These are phyloP conservation scores for Bombus fervidus DNA, from an alignment of 1,140 invertebrate genomes.

Conservation along the genomic window DNA sequence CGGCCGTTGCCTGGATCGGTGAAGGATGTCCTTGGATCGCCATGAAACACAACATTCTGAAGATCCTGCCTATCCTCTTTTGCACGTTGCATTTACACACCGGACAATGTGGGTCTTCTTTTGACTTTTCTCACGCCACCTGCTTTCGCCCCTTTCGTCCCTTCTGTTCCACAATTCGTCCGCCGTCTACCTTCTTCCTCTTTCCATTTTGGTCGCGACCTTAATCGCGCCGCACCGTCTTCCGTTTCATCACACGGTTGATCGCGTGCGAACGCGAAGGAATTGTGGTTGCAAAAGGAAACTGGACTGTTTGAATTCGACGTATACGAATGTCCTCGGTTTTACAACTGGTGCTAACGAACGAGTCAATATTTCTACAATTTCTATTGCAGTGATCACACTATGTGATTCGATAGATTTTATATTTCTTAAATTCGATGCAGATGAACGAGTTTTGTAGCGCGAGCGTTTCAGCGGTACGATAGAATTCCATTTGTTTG, in stretches of 20 bases:
- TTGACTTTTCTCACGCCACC: constrained; percentile 34
- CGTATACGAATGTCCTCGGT: not conserved
- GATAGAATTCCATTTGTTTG: too few relatives aligned
- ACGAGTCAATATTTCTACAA: too few relatives aligned
- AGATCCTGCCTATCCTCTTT: constrained; percentile 72
- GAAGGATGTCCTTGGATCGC: constrained; percentile 77
- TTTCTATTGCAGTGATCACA: too few relatives aligned
- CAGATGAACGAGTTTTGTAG: too few relatives aligned
- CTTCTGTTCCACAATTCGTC: constrained; percentile 17
- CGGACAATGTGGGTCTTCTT: constrained; percentile 75
- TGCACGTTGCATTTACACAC: constrained; percentile 66
- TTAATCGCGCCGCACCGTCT: constrained; percentile 30
- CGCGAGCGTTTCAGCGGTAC: too few relatives aligned
- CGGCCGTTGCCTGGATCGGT: constrained; percentile 64
- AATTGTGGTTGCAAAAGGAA: constrained; percentile 10
- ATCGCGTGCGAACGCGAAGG: constrained; percentile 38
- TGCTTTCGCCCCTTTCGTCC: constrained; percentile 3
- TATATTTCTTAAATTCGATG: too few relatives aligned
- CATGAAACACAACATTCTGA: constrained; percentile 77
- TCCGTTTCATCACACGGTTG: constrained; percentile 46
- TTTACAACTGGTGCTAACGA: too few relatives aligned
- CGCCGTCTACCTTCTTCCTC: not conserved
- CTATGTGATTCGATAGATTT: too few relatives aligned
- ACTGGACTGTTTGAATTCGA: not conserved
- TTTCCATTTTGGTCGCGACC: constrained; percentile 9